phyloP scores from a whole-genome alignment of 2,113 vertebrate species.

The Isichthys henryi region DNA sequence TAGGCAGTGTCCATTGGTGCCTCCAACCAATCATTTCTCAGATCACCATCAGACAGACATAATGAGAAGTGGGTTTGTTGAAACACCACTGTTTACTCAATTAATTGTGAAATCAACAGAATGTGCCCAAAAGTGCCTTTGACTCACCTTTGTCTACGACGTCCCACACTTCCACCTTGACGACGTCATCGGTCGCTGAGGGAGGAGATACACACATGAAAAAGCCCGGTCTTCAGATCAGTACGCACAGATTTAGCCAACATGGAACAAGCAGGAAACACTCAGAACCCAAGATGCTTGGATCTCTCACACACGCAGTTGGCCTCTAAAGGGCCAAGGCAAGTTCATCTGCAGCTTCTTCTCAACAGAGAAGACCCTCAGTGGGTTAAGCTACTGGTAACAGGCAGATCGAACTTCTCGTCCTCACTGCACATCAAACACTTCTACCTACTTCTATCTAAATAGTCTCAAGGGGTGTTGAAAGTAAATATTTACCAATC shows the following conservation, averaged over 20 bases:
- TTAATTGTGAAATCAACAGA: not conserved
- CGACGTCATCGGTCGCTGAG: slow-evolving; percentile 76
- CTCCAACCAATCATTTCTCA: not conserved
- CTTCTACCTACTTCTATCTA: not conserved
- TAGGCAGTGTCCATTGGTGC: not conserved
- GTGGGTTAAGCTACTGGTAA: not conserved
- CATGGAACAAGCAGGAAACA: not conserved
- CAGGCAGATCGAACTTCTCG: not conserved
- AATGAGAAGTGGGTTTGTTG: not conserved
- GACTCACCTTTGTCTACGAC: slow-evolving; percentile 79
- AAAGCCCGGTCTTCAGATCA: not conserved
- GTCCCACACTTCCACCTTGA: slow-evolving; percentile 86
- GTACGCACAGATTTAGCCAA: not conserved
- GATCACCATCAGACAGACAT: not conserved
- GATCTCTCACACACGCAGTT: not conserved
- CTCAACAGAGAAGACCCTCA: not conserved
- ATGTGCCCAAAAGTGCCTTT: not conserved
- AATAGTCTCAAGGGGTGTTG: not conserved
- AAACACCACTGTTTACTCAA: not conserved
- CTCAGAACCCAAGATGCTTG: not conserved
- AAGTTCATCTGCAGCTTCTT: not conserved
- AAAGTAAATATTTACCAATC: slow-evolving; percentile 4
- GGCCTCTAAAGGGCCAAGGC: not conserved
- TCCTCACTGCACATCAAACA: not conserved
- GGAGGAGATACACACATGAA: not conserved